These are phyloP conservation scores for Maconellicoccus hirsutus DNA, from an alignment of 1,140 invertebrate species.

Conservation along the genomic window DNA sequence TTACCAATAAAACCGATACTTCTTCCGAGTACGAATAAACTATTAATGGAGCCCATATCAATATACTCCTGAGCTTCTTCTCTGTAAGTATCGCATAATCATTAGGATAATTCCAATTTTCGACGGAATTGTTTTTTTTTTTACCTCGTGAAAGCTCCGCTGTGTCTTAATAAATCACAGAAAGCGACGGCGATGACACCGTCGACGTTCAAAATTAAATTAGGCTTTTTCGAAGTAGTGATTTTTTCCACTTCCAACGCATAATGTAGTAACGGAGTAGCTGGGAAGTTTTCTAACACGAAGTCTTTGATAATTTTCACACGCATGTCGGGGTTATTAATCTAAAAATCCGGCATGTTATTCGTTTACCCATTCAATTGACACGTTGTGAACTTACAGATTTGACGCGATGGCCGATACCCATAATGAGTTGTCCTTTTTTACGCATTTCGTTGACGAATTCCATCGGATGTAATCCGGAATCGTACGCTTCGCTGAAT, in stretches of 20 bases:
- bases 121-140: conserved; percentile 28
- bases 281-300: conserved; percentile 84
- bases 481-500: conserved; percentile 92
- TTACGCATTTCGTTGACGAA: conserved; percentile 98
- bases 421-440: conserved; percentile 96
- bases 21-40: conserved; percentile 92
- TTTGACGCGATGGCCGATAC: conserved; percentile 96
- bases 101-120: too few species aligned
- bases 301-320: conserved; percentile 95
- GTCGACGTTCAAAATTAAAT: conserved; percentile 97
- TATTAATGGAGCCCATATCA: conserved; percentile 95
- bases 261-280: conserved; percentile 84
- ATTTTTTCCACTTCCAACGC: conserved; percentile 98
- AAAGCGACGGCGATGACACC: conserved; percentile 95
- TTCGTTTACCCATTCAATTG: too few species aligned
- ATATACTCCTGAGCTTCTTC: conserved; percentile 98
- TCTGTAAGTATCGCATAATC: too few species aligned
- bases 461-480: conserved; percentile 89
- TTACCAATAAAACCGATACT: conserved; percentile 96
- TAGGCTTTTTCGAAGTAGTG: conserved; percentile 98
- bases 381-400: conserved; percentile 48
- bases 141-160: conserved; percentile 81
- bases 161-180: conserved; percentile 89
- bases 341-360: too few species aligned
- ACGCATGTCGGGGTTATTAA: conserved; percentile 98